phyloP scores from a whole-genome alignment of 2,797 vertebrate species.

The Enteromius mattozi region DNA sequence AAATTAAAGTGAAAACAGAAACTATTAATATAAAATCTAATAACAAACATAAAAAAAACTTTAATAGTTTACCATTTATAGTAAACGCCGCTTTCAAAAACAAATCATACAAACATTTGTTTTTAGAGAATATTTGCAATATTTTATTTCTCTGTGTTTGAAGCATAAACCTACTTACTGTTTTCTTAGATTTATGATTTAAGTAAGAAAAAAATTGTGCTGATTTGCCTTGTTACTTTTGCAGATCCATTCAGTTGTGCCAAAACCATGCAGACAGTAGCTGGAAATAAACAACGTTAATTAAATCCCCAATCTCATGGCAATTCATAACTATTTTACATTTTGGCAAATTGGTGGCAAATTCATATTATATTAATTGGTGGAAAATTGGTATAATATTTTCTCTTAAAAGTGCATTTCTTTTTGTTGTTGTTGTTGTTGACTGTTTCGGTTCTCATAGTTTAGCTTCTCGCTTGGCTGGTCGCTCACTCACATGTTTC shows the following conservation, averaged over 20 bases:
- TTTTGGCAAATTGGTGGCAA: not conserved
- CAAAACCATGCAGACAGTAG: not conserved
- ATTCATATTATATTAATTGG: not conserved
- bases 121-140: not conserved
- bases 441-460: not conserved
- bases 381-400: not conserved
- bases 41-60: no score
- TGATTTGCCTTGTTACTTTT: not conserved
- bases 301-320: not conserved
- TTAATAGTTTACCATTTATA: no score
- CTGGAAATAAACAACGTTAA: not conserved
- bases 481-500: not conserved
- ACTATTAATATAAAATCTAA: no score
- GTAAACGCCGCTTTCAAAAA: not conserved
- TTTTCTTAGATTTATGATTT: not conserved
- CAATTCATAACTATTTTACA: not conserved
- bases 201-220: not conserved
- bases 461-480: not conserved
- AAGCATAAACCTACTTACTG: not conserved
- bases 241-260: not conserved
- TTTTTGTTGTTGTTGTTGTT: not conserved
- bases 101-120: not conserved
- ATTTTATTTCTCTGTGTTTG: not conserved
- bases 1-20: no score
- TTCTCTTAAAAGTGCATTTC: not conserved